phyloP scores from a whole-genome alignment of 2,797 vertebrate species.

The Tapirus indicus region DNA sequence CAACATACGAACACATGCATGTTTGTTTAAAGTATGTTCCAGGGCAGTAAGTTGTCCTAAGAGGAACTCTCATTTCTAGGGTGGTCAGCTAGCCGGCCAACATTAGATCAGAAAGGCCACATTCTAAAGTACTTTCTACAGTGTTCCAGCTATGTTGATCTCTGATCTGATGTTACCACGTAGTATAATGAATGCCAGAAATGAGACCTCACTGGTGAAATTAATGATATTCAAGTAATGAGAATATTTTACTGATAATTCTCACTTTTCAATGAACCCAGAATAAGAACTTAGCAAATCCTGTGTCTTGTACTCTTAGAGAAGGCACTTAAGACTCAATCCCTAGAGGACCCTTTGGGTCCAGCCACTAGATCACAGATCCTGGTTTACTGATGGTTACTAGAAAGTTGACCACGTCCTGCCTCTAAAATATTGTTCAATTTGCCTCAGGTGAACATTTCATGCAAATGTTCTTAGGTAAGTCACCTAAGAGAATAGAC shows the following conservation, averaged over 20 bases:
- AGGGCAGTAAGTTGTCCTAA: not conserved
- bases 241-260: not conserved
- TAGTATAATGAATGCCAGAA: not conserved
- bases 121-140: not conserved
- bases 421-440: not conserved
- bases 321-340: not conserved
- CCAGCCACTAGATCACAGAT: not conserved
- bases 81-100: not conserved
- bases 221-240: not conserved
- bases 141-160: not conserved
- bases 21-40: not conserved
- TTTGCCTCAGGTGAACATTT: not conserved
- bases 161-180: not conserved
- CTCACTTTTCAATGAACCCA: not conserved
- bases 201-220: not conserved
- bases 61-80: not conserved
- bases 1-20: not conserved
- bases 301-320: not conserved
- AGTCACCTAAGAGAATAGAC: not conserved
- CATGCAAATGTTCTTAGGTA: not conserved
- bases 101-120: not conserved
- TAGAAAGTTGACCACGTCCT: not conserved
- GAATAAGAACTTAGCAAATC: not conserved
- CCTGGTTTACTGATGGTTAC: not conserved
- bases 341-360: not conserved